Conservation (phyloP, 2,888 invertebrate genomes). For the Ochlodes sylvanus region DNA sequence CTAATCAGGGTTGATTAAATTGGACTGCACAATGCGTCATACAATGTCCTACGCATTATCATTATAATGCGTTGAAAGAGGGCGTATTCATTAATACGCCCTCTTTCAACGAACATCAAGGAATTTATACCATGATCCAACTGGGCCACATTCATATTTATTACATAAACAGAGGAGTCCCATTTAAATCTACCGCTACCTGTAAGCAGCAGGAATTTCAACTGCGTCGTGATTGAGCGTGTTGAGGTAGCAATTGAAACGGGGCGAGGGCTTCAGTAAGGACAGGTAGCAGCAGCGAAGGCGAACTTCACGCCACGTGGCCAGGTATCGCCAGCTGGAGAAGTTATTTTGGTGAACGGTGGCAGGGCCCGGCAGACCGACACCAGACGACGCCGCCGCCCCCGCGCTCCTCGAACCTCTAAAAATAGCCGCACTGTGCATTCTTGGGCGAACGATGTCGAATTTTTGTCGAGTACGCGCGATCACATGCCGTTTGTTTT, state of each 20-base stretch:
- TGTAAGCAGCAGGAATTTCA: constrained; percentile 4
- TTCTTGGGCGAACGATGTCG: constrained; percentile 84
- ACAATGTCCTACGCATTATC: constrained; percentile 23
- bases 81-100: constrained; percentile 24
- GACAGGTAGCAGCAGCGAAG: constrained; percentile 47
- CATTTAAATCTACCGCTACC: constrained; percentile 3
- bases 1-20: constrained; percentile 27
- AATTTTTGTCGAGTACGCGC: constrained; percentile 86
- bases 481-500: constrained; percentile 83
- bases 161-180: constrained; percentile 15
- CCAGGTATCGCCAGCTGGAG: constrained; percentile 83
- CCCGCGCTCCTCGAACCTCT: constrained; percentile 82
- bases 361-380: constrained; percentile 87
- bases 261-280: constrained; percentile 17
- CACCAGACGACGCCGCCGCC: constrained; percentile 84
- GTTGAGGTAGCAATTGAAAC: background rate
- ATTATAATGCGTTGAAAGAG: too few species aligned
- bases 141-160: constrained; percentile 18
- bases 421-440: constrained; percentile 83
- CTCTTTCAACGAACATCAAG: constrained; percentile 20
- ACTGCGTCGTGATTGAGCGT: background rate
- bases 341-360: constrained; percentile 84
- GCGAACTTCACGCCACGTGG: constrained; percentile 73
- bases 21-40: constrained; percentile 22
- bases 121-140: constrained; percentile 19